A percentile compares a stretch with the other conserved stretches of the same genome.
Evolutionary conservation across 2,888 invertebrate species (phyloP).

Genomic region (Anodontia alba): DNA sequence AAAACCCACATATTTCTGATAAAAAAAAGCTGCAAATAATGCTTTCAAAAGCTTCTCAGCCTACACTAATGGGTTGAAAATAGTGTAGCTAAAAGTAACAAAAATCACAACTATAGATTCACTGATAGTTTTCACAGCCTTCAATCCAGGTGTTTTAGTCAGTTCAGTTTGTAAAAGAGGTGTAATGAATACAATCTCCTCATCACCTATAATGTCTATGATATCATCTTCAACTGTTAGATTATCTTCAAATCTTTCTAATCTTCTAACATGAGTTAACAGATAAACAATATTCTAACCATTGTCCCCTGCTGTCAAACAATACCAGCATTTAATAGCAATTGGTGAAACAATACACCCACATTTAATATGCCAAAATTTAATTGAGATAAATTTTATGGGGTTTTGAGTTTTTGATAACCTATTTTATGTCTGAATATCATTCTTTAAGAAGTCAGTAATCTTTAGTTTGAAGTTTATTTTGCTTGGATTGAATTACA

Average conservation of each 20-base stretch:
- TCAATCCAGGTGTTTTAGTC: neutral
- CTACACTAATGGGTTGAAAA: no score
- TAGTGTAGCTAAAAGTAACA: no score
- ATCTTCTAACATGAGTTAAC: constrained; percentile 15
- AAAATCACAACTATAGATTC: neutral
- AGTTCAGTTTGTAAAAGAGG: neutral
- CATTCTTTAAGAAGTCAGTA: constrained; percentile 11
- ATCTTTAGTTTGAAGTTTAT: constrained; percentile 6
- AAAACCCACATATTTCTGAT: no score
- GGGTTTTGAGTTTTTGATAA: constrained; percentile 6
- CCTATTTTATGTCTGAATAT: constrained; percentile 1
- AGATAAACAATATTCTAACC: constrained; percentile 10
- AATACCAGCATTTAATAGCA: constrained; percentile 30
- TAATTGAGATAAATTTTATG: constrained; percentile 20
- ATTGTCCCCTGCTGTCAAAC: neutral
- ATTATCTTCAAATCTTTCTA: neutral
- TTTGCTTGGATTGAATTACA: neutral
- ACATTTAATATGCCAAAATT: constrained; percentile 44
- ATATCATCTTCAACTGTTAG: constrained; percentile 4
- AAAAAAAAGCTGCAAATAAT: no score
- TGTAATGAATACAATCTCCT: neutral
- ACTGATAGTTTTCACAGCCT: no score
- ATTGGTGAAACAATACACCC: constrained; percentile 25
- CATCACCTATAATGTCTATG: neutral
- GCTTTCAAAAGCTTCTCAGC: no score